Percentiles rank a stretch among this genome's conserved stretches.
These are phyloP conservation scores for Phanerotoma sp. DNA, from an alignment of 2,888 invertebrate species.

Conservation along the genomic window DNA sequence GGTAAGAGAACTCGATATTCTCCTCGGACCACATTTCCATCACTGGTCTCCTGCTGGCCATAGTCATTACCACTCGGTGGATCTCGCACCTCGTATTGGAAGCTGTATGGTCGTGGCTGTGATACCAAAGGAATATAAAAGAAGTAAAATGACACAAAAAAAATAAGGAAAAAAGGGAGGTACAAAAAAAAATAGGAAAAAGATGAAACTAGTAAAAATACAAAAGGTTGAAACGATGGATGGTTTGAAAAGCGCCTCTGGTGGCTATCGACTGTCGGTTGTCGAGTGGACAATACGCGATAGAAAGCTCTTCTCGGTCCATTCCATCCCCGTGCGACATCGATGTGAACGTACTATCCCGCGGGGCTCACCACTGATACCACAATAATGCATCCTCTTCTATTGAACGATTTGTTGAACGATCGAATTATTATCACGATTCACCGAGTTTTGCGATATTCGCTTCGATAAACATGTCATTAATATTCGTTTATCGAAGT, in stretches of 20 bases:
- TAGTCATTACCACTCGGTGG: slow-evolving; percentile 77
- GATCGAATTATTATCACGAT: slow-evolving; percentile 21
- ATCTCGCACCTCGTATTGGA: slow-evolving; percentile 83
- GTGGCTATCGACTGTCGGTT: slow-evolving; percentile 6
- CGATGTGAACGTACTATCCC: neutral
- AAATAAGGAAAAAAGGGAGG: slow-evolving; percentile 1
- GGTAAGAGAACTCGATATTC: slow-evolving; percentile 83
- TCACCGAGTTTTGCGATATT: slow-evolving; percentile 8
- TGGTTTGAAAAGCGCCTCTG: slow-evolving; percentile 6
- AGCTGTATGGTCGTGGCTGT: slow-evolving; percentile 71
- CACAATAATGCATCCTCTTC: slow-evolving; percentile 14
- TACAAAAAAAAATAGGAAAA: slow-evolving; percentile 12
- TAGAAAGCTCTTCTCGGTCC: slow-evolving; percentile 13
- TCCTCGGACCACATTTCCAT: slow-evolving; percentile 79
- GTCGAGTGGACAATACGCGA: slow-evolving; percentile 6
- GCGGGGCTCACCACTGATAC: slow-evolving; percentile 11
- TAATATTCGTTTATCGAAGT: slow-evolving; percentile 21
- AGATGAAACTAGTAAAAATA: slow-evolving; percentile 3
- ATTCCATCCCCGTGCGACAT: slow-evolving; percentile 4
- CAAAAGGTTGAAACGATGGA: slow-evolving; percentile 15
- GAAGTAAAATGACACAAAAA: slow-evolving; percentile 12
- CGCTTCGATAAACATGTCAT: slow-evolving; percentile 22
- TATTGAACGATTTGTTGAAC: slow-evolving; percentile 23
- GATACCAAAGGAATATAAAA: slow-evolving; percentile 13
- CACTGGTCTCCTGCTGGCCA: slow-evolving; percentile 80